Evolutionary conservation across 1,140 invertebrate genomes (phyloP).

Genomic region (Euborellia annulipes): DNA sequence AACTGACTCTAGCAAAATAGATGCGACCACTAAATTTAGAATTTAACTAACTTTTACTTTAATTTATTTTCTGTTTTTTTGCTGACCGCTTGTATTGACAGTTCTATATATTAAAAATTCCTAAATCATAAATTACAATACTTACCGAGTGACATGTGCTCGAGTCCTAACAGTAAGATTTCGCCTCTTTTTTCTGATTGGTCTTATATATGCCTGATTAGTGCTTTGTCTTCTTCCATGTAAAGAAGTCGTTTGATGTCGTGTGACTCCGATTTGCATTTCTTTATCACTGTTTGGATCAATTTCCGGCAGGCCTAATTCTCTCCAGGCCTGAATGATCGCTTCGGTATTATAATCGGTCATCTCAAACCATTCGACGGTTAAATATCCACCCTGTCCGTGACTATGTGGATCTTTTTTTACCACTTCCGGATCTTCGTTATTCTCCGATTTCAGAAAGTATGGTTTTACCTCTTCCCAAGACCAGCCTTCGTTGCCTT

Average conservation of each 20-base stretch:
- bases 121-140: no score
- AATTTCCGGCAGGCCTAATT: constrained; percentile 23
- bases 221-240: constrained; percentile 50
- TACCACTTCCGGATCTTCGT: constrained; percentile 20
- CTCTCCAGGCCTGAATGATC: constrained; percentile 38
- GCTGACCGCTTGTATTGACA: no score
- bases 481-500: constrained; percentile 45
- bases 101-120: no score
- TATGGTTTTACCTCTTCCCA: constrained; percentile 42
- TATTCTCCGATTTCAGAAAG: constrained; percentile 39
- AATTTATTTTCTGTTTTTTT: no score
- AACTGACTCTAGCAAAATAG: no score
- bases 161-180: constrained; percentile 57
- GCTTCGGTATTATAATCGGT: constrained; percentile 35
- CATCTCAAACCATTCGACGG: constrained; percentile 42
- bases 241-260: constrained; percentile 37
- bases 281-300: constrained; percentile 5
- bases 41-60: no score
- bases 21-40: no score
- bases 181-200: constrained; percentile 42
- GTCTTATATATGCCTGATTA: constrained; percentile 53
- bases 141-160: constrained; percentile 45
- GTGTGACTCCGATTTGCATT: constrained; percentile 37
- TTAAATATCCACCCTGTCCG: constrained; percentile 37
- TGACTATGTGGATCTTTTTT: constrained; percentile 31